Evolutionary conservation across 1,140 invertebrate species (phyloP).

Genomic region (Anoplophora glabripennis): DNA sequence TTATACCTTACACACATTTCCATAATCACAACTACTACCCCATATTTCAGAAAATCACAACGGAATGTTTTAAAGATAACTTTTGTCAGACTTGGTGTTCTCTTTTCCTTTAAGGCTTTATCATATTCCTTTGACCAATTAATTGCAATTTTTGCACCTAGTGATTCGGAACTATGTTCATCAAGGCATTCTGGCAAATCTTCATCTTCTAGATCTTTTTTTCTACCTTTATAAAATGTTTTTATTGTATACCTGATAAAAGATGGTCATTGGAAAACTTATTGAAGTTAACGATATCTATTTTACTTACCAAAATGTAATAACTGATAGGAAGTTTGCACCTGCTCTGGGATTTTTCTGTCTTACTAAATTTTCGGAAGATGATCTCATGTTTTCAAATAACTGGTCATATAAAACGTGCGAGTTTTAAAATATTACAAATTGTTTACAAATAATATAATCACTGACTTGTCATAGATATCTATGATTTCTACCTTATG

Average conservation of each 20-base stretch:
- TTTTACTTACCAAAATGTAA: slow-evolving; percentile 54
- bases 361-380: background rate
- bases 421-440: too few species aligned
- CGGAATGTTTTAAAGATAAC: slow-evolving; percentile 48
- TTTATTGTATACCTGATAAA: slow-evolving; percentile 45
- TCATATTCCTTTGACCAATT: slow-evolving; percentile 37
- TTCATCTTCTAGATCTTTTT: slow-evolving; percentile 34
- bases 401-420: too few species aligned
- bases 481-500: too few species aligned
- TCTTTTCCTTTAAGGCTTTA: slow-evolving; percentile 21
- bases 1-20: slow-evolving; percentile 40
- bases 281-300: slow-evolving; percentile 2
- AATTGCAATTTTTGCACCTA: slow-evolving; percentile 35
- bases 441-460: too few species aligned
- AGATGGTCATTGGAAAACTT: slow-evolving; percentile 8
- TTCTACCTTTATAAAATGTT: slow-evolving; percentile 33
- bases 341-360: slow-evolving; percentile 50
- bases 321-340: slow-evolving; percentile 52
- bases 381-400: too few species aligned
- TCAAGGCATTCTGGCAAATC: slow-evolving; percentile 37
- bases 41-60: slow-evolving; percentile 42
- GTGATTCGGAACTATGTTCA: slow-evolving; percentile 34
- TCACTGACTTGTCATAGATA: too few species aligned
- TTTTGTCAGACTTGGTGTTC: slow-evolving; percentile 46
- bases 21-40: slow-evolving; percentile 43